These are phyloP conservation scores for Cyprinodon diabolis DNA, from an alignment of 2,797 vertebrate genomes.

Conservation along the genomic window DNA sequence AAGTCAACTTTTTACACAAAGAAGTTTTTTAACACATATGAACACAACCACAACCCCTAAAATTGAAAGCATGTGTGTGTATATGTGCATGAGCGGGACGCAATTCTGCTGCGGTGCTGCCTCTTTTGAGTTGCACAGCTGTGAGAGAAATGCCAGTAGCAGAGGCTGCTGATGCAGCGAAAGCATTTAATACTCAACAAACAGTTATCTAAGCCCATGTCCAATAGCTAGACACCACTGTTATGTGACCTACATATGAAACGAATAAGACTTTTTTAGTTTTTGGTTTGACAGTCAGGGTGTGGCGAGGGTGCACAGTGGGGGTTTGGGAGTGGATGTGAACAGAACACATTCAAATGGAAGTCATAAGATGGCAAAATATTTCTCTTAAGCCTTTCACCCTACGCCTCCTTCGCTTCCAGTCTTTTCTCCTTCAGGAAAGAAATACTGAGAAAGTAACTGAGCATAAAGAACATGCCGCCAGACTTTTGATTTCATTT, in stretches of 20 bases:
- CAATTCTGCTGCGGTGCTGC: constrained; percentile 89
- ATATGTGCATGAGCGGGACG: constrained; percentile 58
- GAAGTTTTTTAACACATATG: constrained; percentile 21
- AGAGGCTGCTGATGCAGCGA: constrained; percentile 98
- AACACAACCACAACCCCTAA: neutral
- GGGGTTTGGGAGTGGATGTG: constrained; percentile 50
- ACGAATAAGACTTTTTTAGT: constrained; percentile 85
- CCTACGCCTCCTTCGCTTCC: constrained; percentile 53
- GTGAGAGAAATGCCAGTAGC: constrained; percentile 98
- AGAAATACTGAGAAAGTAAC: constrained; percentile 73
- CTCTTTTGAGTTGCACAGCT: constrained; percentile 96
- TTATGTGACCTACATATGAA: constrained; percentile 99
- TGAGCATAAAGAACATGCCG: constrained; percentile 71
- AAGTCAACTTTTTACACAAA: constrained; percentile 67
- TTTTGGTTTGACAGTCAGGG: constrained; percentile 68
- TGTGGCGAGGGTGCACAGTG: constrained; percentile 31
- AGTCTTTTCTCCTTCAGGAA: constrained; percentile 32
- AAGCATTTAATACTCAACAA: constrained; percentile 98
- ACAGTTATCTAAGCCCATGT: constrained; percentile 97
- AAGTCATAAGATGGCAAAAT: constrained; percentile 84
- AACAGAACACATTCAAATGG: constrained; percentile 82
- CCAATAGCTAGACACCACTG: constrained; percentile 94
- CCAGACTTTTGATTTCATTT: constrained; percentile 24
- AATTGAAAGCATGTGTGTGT: constrained; percentile 37
- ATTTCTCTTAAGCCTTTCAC: constrained; percentile 68